Base-by-base conservation (phyloP, 2,888 invertebrate species). In the Drosophila ochracea region DNA sequence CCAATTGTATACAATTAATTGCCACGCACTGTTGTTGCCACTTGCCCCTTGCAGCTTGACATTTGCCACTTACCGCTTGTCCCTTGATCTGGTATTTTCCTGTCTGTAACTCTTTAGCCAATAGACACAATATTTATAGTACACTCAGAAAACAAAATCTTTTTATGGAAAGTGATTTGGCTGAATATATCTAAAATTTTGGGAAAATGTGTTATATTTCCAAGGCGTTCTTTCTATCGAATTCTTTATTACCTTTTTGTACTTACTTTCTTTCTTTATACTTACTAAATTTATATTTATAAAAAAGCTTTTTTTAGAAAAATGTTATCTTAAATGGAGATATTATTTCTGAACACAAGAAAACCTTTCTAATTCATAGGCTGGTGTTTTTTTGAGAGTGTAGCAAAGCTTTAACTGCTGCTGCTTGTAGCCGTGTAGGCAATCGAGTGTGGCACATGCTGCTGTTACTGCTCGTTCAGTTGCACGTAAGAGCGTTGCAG, bases 401-500 rank as follows among this genome's bases (percentile, higher is more conserved):
- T 47, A 47, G 16, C 4, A 47, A 16, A 47, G 9, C 16, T 25
- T 25, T 25, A n/a, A 30, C 30, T 52, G 52, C 3, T 16, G 19
- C 25, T 25, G 21, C 25, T 47, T 25, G 28, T 30, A 30, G 30
- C 21, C 25, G 9, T 25, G 25, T 2, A 16, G 1, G 9, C 47
- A 47, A 25, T 47, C 47, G 4, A 25, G 16, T 47, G 47, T 53
- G n/a, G 60, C 73, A 60, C 21, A 66, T 68, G 74, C 52, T 47
- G 31, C 4, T 21, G 13, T 47, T 47, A 62, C 68, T 57, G 74
- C 54, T 37, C 47, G 25, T 47, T 30, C 28, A 66, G 66, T 58
- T 68, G 78, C 79, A 80, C 82, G 80, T 82, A 82, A 7, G 13
- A n/a, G 13, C 16, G 28, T 43, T 58, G 41, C 41, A 31, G 21